A percentile compares a stretch with the other conserved stretches of the same genome.
phyloP scores from a whole-genome alignment of 2,888 invertebrate genomes.

The Polia nebulosa region DNA sequence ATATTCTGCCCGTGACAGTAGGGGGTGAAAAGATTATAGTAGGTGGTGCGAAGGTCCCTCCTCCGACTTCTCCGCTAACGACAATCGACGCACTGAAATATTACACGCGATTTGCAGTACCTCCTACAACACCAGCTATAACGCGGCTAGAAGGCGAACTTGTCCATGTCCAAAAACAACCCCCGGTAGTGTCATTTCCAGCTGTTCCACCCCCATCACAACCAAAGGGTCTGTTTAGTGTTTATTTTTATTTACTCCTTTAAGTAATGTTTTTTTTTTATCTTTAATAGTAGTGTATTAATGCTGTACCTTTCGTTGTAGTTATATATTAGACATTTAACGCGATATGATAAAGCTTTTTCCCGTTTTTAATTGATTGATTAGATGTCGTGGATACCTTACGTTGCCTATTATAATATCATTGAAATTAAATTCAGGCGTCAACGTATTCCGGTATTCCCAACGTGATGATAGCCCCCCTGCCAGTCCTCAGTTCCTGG shows the following conservation, averaged over 20 bases:
- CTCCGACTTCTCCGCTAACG: slow-evolving; percentile 59
- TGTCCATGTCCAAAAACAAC: slow-evolving; percentile 53
- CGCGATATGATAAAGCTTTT: not conserved
- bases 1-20: slow-evolving; percentile 77
- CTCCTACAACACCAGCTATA: slow-evolving; percentile 72
- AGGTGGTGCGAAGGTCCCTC: slow-evolving; percentile 79
- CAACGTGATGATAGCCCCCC: slow-evolving; percentile 85
- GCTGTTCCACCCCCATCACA: slow-evolving; percentile 27
- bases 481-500: slow-evolving; percentile 80
- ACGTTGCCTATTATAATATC: not conserved
- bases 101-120: slow-evolving; percentile 81
- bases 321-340: not conserved
- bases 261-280: not conserved
- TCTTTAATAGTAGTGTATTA: not conserved
- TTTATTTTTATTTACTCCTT: not conserved
- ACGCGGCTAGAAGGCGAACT: slow-evolving; percentile 59
- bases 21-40: slow-evolving; percentile 81
- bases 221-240: slow-evolving; percentile 49
- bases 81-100: slow-evolving; percentile 68
- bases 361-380: not conserved
- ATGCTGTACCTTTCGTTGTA: not conserved
- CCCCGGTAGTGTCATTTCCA: slow-evolving; percentile 51
- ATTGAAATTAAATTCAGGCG: slow-evolving; percentile 30
- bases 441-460: slow-evolving; percentile 53
- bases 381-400: not conserved